Evolutionary conservation across 2,797 vertebrate species (phyloP).

Genomic region (Jordanella pulchra): DNA sequence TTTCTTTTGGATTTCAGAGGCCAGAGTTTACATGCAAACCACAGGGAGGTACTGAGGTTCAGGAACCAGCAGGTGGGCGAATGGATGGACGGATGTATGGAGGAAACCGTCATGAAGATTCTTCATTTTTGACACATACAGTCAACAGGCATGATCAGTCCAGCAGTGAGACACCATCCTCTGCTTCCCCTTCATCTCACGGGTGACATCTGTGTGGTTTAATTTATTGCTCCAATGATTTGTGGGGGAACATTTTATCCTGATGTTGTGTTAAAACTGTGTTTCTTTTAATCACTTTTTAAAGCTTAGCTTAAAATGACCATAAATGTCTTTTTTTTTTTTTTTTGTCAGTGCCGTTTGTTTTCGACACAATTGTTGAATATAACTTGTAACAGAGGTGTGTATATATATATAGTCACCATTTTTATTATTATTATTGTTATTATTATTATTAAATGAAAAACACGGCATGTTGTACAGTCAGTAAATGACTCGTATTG

Average conservation of each 20-base stretch:
- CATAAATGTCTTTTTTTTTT: slow-evolving; percentile 55
- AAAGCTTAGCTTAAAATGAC: slow-evolving; percentile 61
- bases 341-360: slow-evolving; percentile 74
- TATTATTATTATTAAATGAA: slow-evolving; percentile 49
- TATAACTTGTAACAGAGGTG: slow-evolving; percentile 72
- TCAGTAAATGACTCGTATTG: slow-evolving; percentile 93
- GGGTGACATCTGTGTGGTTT: slow-evolving; percentile 64
- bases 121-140: slow-evolving; percentile 47
- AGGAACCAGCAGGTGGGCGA: slow-evolving; percentile 9
- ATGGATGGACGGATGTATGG: slow-evolving; percentile 31
- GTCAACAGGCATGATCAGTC: slow-evolving; percentile 51
- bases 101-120: slow-evolving; percentile 35
- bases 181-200: slow-evolving; percentile 44
- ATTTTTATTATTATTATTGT: slow-evolving; percentile 70
- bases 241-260: slow-evolving; percentile 62
- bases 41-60: slow-evolving; percentile 91
- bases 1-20: slow-evolving; percentile 84
- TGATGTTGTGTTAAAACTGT: slow-evolving; percentile 70
- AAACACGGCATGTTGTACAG: slow-evolving; percentile 85
- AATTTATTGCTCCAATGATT: slow-evolving; percentile 77
- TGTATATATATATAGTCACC: slow-evolving; percentile 75
- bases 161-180: slow-evolving; percentile 27
- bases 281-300: slow-evolving; percentile 71
- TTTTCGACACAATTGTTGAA: slow-evolving; percentile 64
- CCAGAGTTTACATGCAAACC: slow-evolving; percentile 96